These are phyloP conservation scores for Arnoldichthys spilopterus DNA, from an alignment of 2,797 vertebrate genomes.

Conservation along the genomic window DNA sequence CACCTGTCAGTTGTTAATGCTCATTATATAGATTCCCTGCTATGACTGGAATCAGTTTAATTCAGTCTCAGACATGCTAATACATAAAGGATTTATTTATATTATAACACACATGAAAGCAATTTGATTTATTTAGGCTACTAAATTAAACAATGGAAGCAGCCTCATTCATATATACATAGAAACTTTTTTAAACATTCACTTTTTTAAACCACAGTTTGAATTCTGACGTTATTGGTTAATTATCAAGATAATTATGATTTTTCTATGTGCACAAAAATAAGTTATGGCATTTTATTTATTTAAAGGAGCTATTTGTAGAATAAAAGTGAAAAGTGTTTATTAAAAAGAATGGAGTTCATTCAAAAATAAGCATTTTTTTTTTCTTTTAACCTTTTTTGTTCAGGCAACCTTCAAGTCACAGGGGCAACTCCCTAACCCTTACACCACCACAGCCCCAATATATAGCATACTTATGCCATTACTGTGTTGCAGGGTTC, in stretches of 20 bases:
- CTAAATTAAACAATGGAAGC: background rate
- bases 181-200: background rate
- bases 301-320: no score
- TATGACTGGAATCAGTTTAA: background rate
- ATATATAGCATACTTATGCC: no score
- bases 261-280: background rate
- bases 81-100: background rate
- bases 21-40: background rate
- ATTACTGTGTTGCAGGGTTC: no score
- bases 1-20: no score
- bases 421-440: no score
- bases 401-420: no score
- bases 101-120: background rate
- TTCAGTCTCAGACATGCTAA: background rate
- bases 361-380: background rate
- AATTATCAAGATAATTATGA: background rate
- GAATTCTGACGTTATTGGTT: background rate
- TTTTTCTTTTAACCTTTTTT: background rate
- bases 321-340: background rate
- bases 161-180: background rate
- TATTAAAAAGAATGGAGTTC: background rate
- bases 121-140: background rate
- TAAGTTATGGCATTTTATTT: background rate
- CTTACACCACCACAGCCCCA: no score
- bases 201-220: no score